Evolutionary conservation across 2,113 vertebrate species (phyloP).

Genomic region (Gnathonemus longibarbis): DNA sequence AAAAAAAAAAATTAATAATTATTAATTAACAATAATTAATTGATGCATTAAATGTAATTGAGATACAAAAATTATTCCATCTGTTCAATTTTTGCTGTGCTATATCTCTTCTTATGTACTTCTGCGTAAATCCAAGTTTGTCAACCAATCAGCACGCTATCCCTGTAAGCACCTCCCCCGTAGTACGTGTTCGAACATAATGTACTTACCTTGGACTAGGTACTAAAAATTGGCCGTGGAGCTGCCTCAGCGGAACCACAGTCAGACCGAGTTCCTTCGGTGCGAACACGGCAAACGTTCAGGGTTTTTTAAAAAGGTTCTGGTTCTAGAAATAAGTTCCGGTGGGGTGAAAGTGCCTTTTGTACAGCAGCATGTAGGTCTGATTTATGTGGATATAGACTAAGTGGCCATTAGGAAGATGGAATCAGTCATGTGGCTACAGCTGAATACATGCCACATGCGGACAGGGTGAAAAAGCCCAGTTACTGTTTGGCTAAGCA

Average conservation of each 20-base stretch:
- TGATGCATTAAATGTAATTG: not conserved
- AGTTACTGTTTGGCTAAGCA: not conserved
- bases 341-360: not conserved
- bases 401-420: not conserved
- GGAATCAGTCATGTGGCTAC: not conserved
- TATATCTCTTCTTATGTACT: not conserved
- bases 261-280: not conserved
- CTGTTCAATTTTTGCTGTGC: not conserved
- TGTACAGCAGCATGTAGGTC: not conserved
- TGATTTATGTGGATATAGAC: not conserved
- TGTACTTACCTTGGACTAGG: not conserved
- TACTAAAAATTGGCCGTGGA: not conserved
- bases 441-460: not conserved
- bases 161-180: not conserved
- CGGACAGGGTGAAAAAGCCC: not conserved
- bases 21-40: too few relatives aligned
- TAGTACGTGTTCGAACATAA: not conserved
- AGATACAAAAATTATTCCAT: not conserved
- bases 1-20: too few relatives aligned
- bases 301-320: not conserved
- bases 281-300: not conserved
- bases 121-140: not conserved
- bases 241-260: not conserved
- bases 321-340: not conserved
- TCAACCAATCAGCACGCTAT: not conserved